Evolutionary conservation across 2,113 vertebrate genomes (phyloP), one percentile per base, ranked within the genome.

Genomic region (Chloebia gouldiae): DNA sequence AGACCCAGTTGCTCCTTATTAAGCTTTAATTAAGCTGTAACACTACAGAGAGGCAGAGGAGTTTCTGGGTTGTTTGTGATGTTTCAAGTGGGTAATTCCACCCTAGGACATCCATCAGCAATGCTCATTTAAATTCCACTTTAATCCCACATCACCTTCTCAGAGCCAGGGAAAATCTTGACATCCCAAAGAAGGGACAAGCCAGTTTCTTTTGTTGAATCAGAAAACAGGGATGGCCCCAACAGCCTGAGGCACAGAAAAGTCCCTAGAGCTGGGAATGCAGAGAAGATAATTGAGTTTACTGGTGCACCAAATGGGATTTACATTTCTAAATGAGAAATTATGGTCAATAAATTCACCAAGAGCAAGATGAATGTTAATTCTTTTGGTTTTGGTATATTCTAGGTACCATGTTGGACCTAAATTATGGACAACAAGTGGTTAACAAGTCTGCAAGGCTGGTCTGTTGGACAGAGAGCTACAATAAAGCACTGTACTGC

Each of bases 11-110:
- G n/a, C 47, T 81, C 49, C 71, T 86, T 91, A 59, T 81, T 79
- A 82, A 92, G 37, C 59, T 93, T 90, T 93, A 86, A 93, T 92
- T 93, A 83, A 91, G 89, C 64, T 72, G 22, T 28, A 87, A 60
- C 71, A 33, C 51, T 68, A n/a, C 28, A 27, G 56, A 57, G 71
- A 86, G 44, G 15, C 71, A 92, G 51, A 86, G 66, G 71, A 71
- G 40, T 78, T 93, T 92, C 88, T 81, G 79, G 60, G 17, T 57
- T 92, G 81, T 88, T 94, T 82, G 80, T 60, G 82, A 56, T 68
- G 65, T 77, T 93, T 81, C 33, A 54, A 39, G 72, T 66, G 64
- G 66, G 49, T 66, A 70, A 86, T 93, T 86, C 73, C 71, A 88
- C 20, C 28, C 33, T 51, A 73, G 72, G 60, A 90, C 49, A 71